These are phyloP conservation scores for Atlantisia rogersi DNA, from an alignment of 2,113 vertebrate species.

Conservation along the genomic window DNA sequence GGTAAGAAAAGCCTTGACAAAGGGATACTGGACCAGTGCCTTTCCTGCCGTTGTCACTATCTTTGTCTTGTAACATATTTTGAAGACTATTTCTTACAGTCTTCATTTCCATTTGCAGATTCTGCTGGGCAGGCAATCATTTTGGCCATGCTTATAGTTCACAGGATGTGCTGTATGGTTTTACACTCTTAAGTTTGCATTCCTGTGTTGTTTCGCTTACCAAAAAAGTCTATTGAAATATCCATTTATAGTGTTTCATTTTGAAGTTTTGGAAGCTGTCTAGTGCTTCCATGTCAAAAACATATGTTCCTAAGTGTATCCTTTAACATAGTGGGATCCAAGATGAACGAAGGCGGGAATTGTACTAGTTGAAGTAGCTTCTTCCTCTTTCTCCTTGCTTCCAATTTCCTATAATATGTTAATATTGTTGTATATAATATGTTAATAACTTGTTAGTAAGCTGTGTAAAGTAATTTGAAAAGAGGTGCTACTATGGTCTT, in stretches of 20 bases:
- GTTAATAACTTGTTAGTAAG: neutral
- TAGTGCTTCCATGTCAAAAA: neutral
- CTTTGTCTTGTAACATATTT: neutral
- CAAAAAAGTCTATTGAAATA: neutral
- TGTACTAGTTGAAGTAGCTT: neutral
- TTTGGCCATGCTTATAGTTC: neutral
- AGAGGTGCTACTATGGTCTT: neutral
- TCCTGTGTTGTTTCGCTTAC: neutral
- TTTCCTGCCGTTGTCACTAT: neutral
- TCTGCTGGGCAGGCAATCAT: neutral
- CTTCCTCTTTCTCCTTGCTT: neutral
- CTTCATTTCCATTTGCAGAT: neutral
- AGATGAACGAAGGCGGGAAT: neutral
- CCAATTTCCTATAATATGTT: neutral
- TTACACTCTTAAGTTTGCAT: neutral
- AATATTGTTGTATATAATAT: neutral
- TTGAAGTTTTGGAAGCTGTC: neutral
- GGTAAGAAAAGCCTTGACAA: slow-evolving; percentile 72
- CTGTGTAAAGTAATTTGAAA: neutral
- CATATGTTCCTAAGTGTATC: neutral
- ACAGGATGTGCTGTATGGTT: neutral
- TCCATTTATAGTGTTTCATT: neutral
- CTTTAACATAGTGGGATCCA: neutral
- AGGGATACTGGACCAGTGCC: neutral
- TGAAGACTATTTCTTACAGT: neutral